Evolutionary conservation across 2,113 vertebrate species (phyloP), one percentile per base, ranked within the genome.

Genomic region (Hyaena hyaena): DNA sequence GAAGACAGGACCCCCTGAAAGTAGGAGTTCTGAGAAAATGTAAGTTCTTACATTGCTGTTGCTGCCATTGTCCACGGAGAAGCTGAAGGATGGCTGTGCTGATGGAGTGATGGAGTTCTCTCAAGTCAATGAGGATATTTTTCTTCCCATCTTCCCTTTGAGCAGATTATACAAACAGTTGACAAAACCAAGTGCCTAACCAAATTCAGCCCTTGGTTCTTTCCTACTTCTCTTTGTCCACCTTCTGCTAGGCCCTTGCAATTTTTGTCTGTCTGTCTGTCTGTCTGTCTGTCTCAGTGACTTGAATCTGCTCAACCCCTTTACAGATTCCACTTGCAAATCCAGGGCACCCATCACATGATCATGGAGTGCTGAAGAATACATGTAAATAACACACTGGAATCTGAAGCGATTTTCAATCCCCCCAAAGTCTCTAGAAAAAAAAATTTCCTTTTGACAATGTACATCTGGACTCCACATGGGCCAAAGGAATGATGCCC

Each of bases 401-500:
- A 50, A 83, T 39, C 39, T 61, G 24, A 39, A 83, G 69, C 8
- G 0, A 16, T n/a, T 80, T 68, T 77, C 43, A 33, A 50, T 26
- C 50, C 33, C 66, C 35, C 61, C 31, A 6, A 35, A 76, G 69
- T 26, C 16, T 31, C 79, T 43, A 31, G 24, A 28, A 55, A 71
- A 86, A 33, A 48, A 58, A 66, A 45, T 43, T 31, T 65, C 55
- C 73, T 53, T 35, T 48, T 31, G 15, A 61, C 24, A 58, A 58
- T 16, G 3, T 53, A 84, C 94, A 96, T 90, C 90, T 97, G 97
- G 90, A 79, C 76, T 35, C 80, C 96, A 94, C 61, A 28, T 79
- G 96, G 31, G 21, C 45, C 50, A 23, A n/a, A 88, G n/a, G 61
- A 83, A 66, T 21, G 17, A 76, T 7, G 10, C 11, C 21, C 31